Percentiles rank a stretch among this genome's conserved stretches.
These are phyloP conservation scores for Oreotrochilus melanogaster DNA, from an alignment of 2,113 vertebrate species.

Conservation along the genomic window DNA sequence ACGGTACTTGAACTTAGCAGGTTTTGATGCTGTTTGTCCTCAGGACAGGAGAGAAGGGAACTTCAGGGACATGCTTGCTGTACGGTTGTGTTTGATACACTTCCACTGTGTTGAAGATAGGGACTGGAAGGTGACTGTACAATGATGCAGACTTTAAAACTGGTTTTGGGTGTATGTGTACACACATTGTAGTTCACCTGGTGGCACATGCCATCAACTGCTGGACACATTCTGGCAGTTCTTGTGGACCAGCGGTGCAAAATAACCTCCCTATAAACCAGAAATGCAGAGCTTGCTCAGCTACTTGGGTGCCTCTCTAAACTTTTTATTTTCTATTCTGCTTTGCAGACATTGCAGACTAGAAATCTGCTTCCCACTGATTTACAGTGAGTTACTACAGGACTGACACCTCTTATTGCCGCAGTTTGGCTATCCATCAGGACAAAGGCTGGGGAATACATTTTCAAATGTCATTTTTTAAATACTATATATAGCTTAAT, in stretches of 20 bases:
- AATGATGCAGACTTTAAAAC: neutral
- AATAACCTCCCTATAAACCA: neutral
- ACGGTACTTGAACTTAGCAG: neutral
- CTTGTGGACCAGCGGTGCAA: neutral
- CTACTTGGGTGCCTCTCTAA: neutral
- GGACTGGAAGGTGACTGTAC: neutral
- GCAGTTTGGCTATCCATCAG: neutral
- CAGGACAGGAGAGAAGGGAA: neutral
- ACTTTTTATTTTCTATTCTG: neutral
- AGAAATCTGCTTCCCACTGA: neutral
- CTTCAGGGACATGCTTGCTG: neutral
- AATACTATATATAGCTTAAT: neutral
- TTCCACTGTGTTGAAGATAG: neutral
- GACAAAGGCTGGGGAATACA: neutral
- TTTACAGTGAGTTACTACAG: neutral
- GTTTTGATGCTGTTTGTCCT: neutral
- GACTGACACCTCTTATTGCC: neutral
- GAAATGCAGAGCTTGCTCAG: neutral
- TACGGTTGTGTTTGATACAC: accelerated
- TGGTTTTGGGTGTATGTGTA: neutral
- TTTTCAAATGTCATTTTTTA: neutral
- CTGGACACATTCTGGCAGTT: neutral
- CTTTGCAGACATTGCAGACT: neutral
- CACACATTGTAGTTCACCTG: neutral
- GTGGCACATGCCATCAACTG: neutral